These are phyloP conservation scores for Threskiornis aethiopicus DNA, from an alignment of 2,797 vertebrate genomes.

Conservation along the genomic window DNA sequence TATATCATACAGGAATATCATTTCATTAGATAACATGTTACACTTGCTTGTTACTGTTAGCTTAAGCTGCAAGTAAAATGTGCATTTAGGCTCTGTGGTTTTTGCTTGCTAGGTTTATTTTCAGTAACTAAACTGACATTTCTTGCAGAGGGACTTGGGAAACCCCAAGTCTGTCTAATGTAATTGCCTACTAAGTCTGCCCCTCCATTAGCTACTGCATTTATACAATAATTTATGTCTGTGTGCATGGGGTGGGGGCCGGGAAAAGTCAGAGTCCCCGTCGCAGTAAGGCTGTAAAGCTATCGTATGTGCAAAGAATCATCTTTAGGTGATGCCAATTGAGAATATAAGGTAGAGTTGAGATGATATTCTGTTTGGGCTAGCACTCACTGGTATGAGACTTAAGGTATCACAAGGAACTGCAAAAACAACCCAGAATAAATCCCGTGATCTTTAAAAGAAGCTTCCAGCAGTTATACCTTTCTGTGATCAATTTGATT, in stretches of 20 bases:
- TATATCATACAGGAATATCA: conserved; percentile 41
- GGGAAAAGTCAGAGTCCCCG: neutral
- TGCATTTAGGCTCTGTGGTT: accelerated
- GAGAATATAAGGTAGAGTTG: neutral
- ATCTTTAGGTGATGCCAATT: accelerated
- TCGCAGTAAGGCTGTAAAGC: neutral
- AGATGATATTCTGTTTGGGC: neutral
- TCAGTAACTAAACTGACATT: neutral
- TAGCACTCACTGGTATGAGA: neutral
- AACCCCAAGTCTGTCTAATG: neutral
- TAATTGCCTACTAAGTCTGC: neutral
- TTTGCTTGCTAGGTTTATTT: neutral
- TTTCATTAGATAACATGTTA: neutral
- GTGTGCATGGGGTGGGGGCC: accelerated
- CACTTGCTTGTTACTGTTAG: neutral
- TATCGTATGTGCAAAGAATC: accelerated
- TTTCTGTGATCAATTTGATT: neutral
- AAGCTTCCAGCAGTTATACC: neutral
- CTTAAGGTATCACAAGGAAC: neutral
- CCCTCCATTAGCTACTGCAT: neutral
- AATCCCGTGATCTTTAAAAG: neutral
- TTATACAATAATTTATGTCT: neutral
- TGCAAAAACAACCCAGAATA: neutral
- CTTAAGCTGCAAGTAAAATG: neutral
- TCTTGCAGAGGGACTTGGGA: neutral